Evolutionary conservation across 2,888 invertebrate species (phyloP).

Genomic region (Malthinus flaveolus): DNA sequence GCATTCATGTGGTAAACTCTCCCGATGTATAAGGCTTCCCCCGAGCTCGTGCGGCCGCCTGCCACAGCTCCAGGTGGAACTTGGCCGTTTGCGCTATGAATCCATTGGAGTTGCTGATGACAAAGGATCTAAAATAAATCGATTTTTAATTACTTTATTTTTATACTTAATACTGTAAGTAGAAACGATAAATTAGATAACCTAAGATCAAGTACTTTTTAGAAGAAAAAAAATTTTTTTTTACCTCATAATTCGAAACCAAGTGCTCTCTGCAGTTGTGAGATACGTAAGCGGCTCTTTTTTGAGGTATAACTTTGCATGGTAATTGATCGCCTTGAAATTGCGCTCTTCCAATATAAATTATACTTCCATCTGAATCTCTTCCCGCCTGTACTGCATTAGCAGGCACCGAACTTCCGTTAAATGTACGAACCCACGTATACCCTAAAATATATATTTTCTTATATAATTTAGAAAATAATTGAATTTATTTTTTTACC

Average conservation of each 20-base stretch:
- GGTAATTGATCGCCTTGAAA: conserved; percentile 31
- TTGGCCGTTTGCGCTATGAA: conserved; percentile 38
- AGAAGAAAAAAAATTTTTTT: not conserved
- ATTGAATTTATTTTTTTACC: not conserved
- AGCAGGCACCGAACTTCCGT: conserved; percentile 10
- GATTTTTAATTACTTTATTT: not conserved
- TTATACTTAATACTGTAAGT: not conserved
- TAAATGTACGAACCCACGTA: conserved; percentile 11
- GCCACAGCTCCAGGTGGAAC: conserved; percentile 50
- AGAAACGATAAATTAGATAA: not conserved
- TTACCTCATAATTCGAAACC: conserved; percentile 27
- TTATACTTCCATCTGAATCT: conserved; percentile 29
- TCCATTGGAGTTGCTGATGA: conserved; percentile 26
- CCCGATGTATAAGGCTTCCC: conserved; percentile 52
- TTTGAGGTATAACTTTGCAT: conserved; percentile 30
- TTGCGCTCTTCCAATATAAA: conserved; percentile 29
- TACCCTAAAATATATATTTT: conserved; percentile 18
- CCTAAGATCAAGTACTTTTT: not conserved
- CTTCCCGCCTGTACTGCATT: conserved; percentile 24
- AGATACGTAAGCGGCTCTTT: conserved; percentile 28
- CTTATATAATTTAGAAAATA: not conserved
- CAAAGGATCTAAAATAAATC: conserved; percentile 15
- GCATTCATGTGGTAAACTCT: conserved; percentile 33
- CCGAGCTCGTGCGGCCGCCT: conserved; percentile 46
- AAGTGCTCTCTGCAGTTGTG: conserved; percentile 24